Conservation (phyloP, 2,113 vertebrate genomes). For the Phalacrocorax brasilianus region DNA sequence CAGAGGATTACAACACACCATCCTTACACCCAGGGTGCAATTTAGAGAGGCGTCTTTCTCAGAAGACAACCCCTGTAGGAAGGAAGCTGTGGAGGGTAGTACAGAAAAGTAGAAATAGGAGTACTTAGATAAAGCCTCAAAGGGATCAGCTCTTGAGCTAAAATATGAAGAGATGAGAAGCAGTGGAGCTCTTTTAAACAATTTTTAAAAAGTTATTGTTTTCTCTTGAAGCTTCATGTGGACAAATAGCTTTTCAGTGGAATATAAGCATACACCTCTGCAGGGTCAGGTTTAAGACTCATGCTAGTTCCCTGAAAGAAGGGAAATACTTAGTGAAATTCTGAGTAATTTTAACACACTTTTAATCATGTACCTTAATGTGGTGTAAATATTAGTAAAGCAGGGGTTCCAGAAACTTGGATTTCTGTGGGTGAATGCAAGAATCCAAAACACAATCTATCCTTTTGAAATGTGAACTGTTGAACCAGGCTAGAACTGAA, state of each 20-base stretch:
- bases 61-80: background rate
- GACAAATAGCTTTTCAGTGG: background rate
- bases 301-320: background rate
- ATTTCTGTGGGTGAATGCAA: background rate
- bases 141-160: background rate
- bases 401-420: background rate
- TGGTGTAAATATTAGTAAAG: background rate
- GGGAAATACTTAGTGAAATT: background rate
- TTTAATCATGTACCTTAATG: background rate
- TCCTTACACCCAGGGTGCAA: background rate
- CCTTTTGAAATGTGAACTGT: background rate
- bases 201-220: background rate
- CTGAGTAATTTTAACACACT: background rate
- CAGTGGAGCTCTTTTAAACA: background rate
- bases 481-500: background rate
- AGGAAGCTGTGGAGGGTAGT: background rate
- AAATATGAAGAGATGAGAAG: background rate
- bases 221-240: background rate
- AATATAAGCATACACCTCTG: background rate
- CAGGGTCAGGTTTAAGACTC: background rate
- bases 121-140: background rate
- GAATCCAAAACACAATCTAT: background rate
- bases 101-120: background rate
- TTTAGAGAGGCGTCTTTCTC: background rate
- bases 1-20: background rate